Evolutionary conservation across 2,888 invertebrate genomes (phyloP).

Genomic region (Tricholauxania praeusta): DNA sequence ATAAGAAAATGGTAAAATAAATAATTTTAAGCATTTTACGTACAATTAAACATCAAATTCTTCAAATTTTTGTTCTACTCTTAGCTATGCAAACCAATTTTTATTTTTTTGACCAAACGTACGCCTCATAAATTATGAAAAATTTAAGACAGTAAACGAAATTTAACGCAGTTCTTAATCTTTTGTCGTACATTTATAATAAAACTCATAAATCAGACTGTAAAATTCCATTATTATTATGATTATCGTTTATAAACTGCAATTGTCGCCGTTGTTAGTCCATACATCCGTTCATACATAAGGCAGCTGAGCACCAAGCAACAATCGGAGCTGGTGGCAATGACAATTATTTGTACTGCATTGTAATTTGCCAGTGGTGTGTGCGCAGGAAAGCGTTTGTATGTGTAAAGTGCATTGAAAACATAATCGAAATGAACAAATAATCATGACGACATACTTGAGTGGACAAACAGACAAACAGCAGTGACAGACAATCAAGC

Average conservation of each 20-base stretch:
- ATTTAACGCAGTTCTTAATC: neutral
- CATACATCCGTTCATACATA: neutral
- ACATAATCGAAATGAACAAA: slow-evolving; percentile 26
- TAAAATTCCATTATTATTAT: slow-evolving; percentile 1
- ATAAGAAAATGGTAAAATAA: no score
- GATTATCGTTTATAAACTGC: neutral
- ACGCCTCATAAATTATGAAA: neutral
- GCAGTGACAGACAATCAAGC: neutral
- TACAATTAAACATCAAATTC: slow-evolving; percentile 4
- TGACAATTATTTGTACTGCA: slow-evolving; percentile 6
- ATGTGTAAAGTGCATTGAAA: slow-evolving; percentile 13
- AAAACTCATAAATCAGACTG: neutral
- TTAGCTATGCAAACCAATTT: neutral
- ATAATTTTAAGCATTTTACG: neutral
- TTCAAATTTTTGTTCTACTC: no score
- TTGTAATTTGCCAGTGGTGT: slow-evolving; percentile 9
- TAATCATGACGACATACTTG: slow-evolving; percentile 8
- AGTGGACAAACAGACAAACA: slow-evolving; percentile 4
- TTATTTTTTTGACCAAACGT: neutral
- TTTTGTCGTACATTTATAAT: neutral
- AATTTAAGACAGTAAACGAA: slow-evolving; percentile 6
- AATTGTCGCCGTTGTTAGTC: slow-evolving; percentile 14
- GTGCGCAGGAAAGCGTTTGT: slow-evolving; percentile 9
- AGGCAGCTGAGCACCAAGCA: neutral
- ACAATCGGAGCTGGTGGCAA: neutral